phyloP scores from a whole-genome alignment of 2,888 invertebrate species.

The Willowsia nigromaculata region DNA sequence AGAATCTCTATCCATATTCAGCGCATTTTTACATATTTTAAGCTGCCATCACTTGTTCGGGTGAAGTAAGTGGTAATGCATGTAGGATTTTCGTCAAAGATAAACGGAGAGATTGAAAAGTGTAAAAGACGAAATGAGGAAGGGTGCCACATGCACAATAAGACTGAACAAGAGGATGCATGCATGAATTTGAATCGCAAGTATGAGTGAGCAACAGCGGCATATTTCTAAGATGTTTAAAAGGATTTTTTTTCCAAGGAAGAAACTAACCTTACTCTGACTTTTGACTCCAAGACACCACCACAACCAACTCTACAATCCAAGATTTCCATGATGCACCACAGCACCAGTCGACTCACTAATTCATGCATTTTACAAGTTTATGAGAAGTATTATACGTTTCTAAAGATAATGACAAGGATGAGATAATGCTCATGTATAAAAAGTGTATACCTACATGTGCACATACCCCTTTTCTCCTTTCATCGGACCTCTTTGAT shows the following conservation, averaged over 20 bases:
- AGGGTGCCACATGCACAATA: constrained; percentile 41
- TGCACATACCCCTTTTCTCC: constrained; percentile 5
- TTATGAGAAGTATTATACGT: neutral
- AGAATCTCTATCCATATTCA: neutral
- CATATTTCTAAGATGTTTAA: constrained; percentile 2
- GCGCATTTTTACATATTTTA: neutral
- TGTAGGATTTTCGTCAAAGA: constrained; percentile 29
- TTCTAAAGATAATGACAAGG: constrained; percentile 3
- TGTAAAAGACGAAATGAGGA: neutral
- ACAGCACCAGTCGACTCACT: neutral
- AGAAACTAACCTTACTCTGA: constrained; percentile 39
- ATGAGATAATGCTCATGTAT: neutral
- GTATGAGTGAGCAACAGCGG: neutral
- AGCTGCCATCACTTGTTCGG: constrained; percentile 33
- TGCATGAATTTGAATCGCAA: neutral
- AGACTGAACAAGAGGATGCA: neutral
- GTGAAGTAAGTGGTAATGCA: constrained; percentile 60
- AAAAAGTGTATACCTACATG: neutral
- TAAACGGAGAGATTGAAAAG: neutral
- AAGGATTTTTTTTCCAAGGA: constrained; percentile 13
- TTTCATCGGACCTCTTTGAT: constrained; percentile 50
- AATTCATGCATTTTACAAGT: constrained; percentile 29
- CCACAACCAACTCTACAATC: neutral
- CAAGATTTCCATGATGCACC: neutral
- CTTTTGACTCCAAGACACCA: constrained; percentile 24